Conservation (phyloP, 2,797 vertebrate species). For the Acrossocheilus wenchowensis region DNA sequence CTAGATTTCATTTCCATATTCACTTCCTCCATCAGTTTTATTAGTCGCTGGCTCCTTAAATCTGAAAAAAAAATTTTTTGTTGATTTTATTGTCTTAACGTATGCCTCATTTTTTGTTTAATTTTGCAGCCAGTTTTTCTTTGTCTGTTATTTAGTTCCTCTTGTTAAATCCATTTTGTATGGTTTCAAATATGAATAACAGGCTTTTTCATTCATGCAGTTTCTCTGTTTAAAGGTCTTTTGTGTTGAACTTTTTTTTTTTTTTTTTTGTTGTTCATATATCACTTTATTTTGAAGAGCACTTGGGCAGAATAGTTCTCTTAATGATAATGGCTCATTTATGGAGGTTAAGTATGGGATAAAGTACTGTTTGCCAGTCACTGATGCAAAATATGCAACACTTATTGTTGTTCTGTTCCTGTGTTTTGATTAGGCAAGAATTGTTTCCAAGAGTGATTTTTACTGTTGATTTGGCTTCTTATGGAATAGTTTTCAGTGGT, state of each 20-base stretch:
- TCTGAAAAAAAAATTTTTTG: not conserved
- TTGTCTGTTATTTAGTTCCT: not conserved
- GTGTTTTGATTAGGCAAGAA: not conserved
- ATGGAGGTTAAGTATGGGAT: not conserved
- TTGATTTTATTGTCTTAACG: not conserved
- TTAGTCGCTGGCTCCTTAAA: not conserved
- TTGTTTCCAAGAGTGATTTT: not conserved
- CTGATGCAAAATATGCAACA: not conserved
- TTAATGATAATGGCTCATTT: not conserved
- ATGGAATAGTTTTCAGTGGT: not conserved
- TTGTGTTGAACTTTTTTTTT: not conserved
- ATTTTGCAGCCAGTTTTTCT: not conserved
- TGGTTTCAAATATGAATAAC: not conserved
- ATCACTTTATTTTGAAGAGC: not conserved
- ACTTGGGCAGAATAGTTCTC: not conserved
- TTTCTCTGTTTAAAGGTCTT: not conserved
- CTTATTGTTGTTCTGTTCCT: not conserved
- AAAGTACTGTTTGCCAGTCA: not conserved
- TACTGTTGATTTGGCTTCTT: not conserved
- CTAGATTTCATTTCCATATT: not conserved
- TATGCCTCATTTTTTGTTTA: not conserved
- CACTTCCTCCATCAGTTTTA: slow-evolving; percentile 1
- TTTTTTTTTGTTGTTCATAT: not conserved
- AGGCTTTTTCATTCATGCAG: not conserved
- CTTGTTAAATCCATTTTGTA: not conserved